Evolutionary conservation across 2,113 vertebrate species (phyloP).

Genomic region (Dolichotis patagonum): DNA sequence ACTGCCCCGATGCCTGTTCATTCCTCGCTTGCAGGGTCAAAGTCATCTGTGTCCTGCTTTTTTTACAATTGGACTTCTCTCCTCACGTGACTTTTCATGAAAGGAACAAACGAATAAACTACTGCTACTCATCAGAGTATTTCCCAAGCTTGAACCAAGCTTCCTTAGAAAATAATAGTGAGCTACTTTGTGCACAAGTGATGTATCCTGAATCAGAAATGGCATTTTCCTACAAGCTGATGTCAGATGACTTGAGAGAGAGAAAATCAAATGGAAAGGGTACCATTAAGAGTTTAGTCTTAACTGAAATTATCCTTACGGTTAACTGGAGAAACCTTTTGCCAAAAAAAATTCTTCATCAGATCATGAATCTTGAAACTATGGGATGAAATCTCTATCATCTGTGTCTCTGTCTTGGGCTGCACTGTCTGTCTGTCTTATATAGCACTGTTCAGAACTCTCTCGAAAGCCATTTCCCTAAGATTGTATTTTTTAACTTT

Average conservation of each 20-base stretch:
- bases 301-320: not conserved
- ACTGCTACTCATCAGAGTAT: not conserved
- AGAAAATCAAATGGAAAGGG: not conserved
- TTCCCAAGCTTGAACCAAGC: not conserved
- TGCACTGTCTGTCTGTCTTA: not conserved
- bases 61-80: not conserved
- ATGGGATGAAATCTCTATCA: not conserved
- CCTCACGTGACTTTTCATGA: not conserved
- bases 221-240: not conserved
- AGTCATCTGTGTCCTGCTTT: not conserved
- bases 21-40: not conserved
- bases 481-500: not conserved
- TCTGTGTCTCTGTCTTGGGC: not conserved
- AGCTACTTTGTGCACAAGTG: not conserved
- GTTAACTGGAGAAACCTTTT: not conserved
- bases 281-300: not conserved
- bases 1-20: not conserved
- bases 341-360: not conserved
- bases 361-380: not conserved
- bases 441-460: not conserved
- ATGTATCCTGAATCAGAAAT: not conserved
- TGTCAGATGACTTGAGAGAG: not conserved
- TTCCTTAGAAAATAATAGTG: not conserved
- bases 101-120: not conserved
- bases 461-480: not conserved